These are phyloP conservation scores for Micropterix aruncella DNA, from an alignment of 2,888 invertebrate species.

Conservation along the genomic window DNA sequence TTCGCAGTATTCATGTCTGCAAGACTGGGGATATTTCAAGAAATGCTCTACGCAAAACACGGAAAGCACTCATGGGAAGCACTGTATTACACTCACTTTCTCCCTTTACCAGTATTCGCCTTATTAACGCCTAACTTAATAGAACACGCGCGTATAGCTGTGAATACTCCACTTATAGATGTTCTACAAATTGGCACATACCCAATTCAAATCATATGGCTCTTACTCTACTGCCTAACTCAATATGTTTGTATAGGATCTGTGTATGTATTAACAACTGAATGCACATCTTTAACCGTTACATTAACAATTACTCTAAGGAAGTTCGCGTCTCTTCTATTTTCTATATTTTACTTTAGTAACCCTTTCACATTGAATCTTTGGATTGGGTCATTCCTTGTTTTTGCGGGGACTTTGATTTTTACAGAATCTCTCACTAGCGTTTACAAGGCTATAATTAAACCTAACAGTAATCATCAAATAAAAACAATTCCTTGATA, in stretches of 20 bases:
- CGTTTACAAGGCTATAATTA: too few relatives aligned
- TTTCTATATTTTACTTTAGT: conserved; percentile 65
- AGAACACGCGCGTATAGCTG: conserved; percentile 41
- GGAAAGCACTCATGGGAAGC: conserved; percentile 64
- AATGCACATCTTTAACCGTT: conserved; percentile 63
- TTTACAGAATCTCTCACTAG: too few relatives aligned
- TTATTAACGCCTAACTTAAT: conserved; percentile 46
- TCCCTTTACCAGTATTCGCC: conserved; percentile 61
- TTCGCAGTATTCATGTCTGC: conserved; percentile 61
- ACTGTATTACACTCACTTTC: conserved; percentile 54
- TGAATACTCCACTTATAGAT: conserved; percentile 25
- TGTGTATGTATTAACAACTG: conserved; percentile 63
- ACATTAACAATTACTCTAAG: conserved; percentile 68
- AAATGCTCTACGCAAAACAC: conserved; percentile 47
- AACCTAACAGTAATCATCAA: too few relatives aligned
- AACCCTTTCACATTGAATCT: conserved; percentile 64
- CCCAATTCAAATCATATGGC: conserved; percentile 47
- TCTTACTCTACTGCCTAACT: conserved; percentile 51
- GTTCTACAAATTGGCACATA: conserved; percentile 35
- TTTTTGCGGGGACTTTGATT: conserved; percentile 64
- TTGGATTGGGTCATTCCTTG: conserved; percentile 59
- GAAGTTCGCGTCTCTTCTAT: conserved; percentile 64
- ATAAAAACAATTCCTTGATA: too few relatives aligned
- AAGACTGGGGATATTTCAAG: conserved; percentile 63
- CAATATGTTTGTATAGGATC: conserved; percentile 66